Conservation (phyloP, 2,113 vertebrate genomes). For the Rynchops niger region DNA sequence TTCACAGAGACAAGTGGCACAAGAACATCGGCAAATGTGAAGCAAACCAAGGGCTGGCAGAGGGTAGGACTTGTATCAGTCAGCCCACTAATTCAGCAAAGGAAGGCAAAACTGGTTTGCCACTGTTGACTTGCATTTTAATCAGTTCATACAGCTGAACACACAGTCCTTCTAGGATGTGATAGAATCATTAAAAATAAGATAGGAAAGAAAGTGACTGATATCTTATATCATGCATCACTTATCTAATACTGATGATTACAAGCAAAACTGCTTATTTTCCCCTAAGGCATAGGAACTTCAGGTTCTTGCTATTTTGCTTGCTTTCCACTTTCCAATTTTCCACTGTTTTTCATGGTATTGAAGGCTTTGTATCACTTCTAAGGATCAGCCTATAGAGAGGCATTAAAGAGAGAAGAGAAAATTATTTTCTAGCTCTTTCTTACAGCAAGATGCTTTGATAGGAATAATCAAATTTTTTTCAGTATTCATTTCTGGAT, state of each 20-base stretch:
- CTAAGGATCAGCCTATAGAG: background rate
- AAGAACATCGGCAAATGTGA: accelerated
- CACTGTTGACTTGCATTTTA: background rate
- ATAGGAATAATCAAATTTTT: background rate
- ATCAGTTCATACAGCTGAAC: background rate
- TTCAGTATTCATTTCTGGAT: background rate
- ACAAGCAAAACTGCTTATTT: background rate
- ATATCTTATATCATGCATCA: background rate
- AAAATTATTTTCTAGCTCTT: background rate
- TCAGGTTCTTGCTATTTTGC: background rate
- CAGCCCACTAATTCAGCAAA: background rate
- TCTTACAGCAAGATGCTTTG: background rate
- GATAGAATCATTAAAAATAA: background rate
- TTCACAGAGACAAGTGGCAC: background rate
- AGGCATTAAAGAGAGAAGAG: background rate
- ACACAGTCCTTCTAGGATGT: background rate
- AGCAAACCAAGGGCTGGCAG: background rate
- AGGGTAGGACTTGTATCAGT: background rate
- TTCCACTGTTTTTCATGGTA: background rate
- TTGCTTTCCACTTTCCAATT: background rate
- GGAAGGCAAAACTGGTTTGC: background rate
- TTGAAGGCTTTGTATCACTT: background rate
- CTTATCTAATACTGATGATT: background rate
- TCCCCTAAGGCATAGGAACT: background rate
- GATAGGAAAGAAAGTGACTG: background rate